Conservation (phyloP, 1,140 invertebrate genomes). For the Heliothis subflexa region DNA sequence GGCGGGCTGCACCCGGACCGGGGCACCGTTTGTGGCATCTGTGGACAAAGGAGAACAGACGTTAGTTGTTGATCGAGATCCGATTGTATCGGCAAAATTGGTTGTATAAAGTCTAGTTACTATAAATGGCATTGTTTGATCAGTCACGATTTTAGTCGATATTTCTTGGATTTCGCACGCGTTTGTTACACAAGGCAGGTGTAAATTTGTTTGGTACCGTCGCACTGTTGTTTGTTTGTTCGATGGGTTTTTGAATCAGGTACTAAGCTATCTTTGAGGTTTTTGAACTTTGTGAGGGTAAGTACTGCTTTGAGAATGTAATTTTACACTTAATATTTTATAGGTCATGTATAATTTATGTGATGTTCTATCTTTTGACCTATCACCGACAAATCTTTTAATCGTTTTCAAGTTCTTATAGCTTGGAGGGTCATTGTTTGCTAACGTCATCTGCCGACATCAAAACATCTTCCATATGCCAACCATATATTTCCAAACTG, state of each 20-base stretch:
- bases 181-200: slow-evolving; percentile 20
- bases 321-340: too few relatives aligned
- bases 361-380: too few relatives aligned
- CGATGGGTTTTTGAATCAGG: slow-evolving; percentile 1
- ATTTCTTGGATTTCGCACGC: slow-evolving; percentile 37
- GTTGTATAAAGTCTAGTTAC: background rate
- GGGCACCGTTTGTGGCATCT: slow-evolving; percentile 95
- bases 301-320: background rate
- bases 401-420: background rate
- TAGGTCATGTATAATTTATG: too few relatives aligned
- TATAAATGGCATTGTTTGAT: slow-evolving; percentile 12
- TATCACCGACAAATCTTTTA: too few relatives aligned
- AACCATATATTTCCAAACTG: slow-evolving; percentile 9
- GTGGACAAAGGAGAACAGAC: slow-evolving; percentile 75
- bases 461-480: slow-evolving; percentile 14
- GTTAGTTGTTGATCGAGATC: slow-evolving; percentile 24
- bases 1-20: slow-evolving; percentile 90
- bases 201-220: slow-evolving; percentile 41
- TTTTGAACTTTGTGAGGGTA: background rate
- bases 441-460: slow-evolving; percentile 16
- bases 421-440: slow-evolving; percentile 10
- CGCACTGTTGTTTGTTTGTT: slow-evolving; percentile 41
- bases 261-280: background rate
- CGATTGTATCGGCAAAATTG: background rate
- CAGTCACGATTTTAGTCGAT: slow-evolving; percentile 18